These are phyloP conservation scores for Lepus oiostolus DNA, from an alignment of 2,797 vertebrate species.

Conservation along the genomic window DNA sequence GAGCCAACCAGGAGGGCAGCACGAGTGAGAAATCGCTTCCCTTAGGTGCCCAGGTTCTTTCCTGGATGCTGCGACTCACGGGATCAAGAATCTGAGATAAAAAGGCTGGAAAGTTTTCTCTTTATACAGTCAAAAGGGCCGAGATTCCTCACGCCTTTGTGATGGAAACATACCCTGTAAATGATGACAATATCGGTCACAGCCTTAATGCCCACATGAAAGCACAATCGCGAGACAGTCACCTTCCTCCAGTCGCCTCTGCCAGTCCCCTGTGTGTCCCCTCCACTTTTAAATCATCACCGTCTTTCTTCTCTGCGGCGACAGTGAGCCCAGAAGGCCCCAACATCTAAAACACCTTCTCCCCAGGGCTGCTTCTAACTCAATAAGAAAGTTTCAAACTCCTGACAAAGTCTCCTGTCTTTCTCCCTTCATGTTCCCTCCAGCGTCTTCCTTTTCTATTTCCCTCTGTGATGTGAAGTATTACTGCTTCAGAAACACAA, in stretches of 20 bases:
- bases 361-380: conserved; percentile 75
- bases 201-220: conserved; percentile 71
- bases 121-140: conserved; percentile 47
- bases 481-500: conserved; percentile 63
- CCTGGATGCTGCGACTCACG: conserved; percentile 16
- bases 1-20: neutral
- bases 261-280: conserved; percentile 34
- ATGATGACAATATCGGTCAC: conserved; percentile 72
- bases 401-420: conserved; percentile 73
- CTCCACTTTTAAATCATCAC: conserved; percentile 64
- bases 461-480: conserved; percentile 73
- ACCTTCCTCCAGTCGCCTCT: conserved; percentile 46
- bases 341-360: conserved; percentile 71
- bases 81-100: conserved; percentile 10
- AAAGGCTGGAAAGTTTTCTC: conserved; percentile 59
- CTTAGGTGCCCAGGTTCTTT: neutral
- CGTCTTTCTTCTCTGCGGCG: conserved; percentile 70
- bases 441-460: conserved; percentile 71
- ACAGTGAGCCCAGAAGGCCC: conserved; percentile 59
- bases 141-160: conserved; percentile 62
- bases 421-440: conserved; percentile 66
- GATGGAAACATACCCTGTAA: conserved; percentile 62
- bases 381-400: conserved; percentile 79
- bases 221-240: conserved; percentile 52
- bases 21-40: neutral